phyloP scores from a whole-genome alignment of 2,888 invertebrate species.

The Coleophora flavipennella region DNA sequence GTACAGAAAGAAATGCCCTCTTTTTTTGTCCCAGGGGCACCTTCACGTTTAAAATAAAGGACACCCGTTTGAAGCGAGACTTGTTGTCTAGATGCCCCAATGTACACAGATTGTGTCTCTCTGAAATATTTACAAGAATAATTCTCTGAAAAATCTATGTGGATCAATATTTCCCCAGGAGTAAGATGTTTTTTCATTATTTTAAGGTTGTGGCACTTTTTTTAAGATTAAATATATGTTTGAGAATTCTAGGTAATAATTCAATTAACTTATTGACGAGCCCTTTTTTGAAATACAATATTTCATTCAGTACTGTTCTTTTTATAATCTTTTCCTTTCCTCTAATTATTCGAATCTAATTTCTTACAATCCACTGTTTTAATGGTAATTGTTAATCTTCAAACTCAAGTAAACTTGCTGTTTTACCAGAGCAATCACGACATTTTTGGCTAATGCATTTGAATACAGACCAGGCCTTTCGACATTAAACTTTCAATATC shows the following conservation, averaged over 20 bases:
- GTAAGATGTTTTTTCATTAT: slow-evolving; percentile 11
- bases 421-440: too few species aligned
- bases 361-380: background rate
- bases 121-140: slow-evolving; percentile 12
- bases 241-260: slow-evolving; percentile 7
- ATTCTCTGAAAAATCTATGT: slow-evolving; percentile 13
- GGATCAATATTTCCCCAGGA: slow-evolving; percentile 11
- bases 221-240: slow-evolving; percentile 10
- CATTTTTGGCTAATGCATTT: too few species aligned
- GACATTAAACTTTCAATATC: background rate
- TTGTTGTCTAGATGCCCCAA: slow-evolving; percentile 11
- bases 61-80: background rate
- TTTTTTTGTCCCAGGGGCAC: background rate
- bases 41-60: background rate
- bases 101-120: slow-evolving; percentile 14
- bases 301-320: background rate
- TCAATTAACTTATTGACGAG: slow-evolving; percentile 2
- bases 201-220: slow-evolving; percentile 12
- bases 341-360: background rate
- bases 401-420: too few species aligned
- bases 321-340: background rate
- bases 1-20: background rate
- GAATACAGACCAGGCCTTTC: background rate
- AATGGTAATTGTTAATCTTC: too few species aligned
- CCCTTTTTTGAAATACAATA: background rate